Conservation (phyloP, 1,140 invertebrate genomes). For the Andricus grossulariae region DNA sequence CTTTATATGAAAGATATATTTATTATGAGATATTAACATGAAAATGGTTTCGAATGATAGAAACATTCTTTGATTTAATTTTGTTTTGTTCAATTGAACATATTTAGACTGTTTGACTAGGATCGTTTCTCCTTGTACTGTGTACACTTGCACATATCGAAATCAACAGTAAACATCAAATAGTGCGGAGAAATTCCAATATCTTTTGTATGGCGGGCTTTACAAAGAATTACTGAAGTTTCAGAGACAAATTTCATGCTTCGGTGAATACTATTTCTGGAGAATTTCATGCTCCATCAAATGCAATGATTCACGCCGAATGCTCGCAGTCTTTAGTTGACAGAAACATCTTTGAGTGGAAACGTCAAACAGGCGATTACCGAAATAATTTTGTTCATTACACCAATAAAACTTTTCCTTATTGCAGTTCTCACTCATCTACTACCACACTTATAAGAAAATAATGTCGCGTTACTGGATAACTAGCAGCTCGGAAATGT, state of each 20-base stretch:
- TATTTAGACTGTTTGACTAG: too few species aligned
- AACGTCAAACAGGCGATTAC: conserved; percentile 5
- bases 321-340: conserved; percentile 23
- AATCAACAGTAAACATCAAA: background rate
- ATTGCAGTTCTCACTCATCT: background rate
- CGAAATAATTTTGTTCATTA: background rate
- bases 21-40: too few species aligned
- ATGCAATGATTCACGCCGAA: conserved; percentile 32
- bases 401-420: background rate
- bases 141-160: background rate
- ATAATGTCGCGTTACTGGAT: background rate
- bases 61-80: too few species aligned
- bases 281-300: conserved; percentile 61
- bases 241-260: conserved; percentile 59
- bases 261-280: conserved; percentile 47
- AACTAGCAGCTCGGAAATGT: background rate
- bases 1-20: too few species aligned
- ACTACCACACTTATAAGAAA: background rate
- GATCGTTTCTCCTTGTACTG: background rate
- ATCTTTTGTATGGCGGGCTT: conserved; percentile 7
- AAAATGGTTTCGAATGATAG: too few species aligned
- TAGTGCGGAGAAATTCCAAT: conserved; percentile 1
- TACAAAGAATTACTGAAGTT: conserved; percentile 42
- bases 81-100: too few species aligned
- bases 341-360: background rate